phyloP scores from a whole-genome alignment of 2,888 invertebrate species.

The Chirona hameri region DNA sequence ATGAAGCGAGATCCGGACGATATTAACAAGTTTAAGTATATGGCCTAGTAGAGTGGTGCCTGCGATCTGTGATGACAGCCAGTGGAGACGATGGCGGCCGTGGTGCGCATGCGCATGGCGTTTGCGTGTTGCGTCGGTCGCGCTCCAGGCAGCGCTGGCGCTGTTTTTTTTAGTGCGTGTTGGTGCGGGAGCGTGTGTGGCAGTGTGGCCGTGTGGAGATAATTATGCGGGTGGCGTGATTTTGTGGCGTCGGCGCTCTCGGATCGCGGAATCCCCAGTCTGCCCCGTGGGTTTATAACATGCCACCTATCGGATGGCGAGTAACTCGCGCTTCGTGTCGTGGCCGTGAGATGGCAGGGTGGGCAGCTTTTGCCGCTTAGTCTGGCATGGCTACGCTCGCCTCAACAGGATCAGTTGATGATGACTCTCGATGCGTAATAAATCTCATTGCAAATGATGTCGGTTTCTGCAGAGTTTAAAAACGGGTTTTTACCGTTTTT shows the following conservation, averaged over 20 bases:
- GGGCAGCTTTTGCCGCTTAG: not conserved
- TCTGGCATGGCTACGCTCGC: not conserved
- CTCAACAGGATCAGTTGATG: not conserved
- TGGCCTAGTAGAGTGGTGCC: constrained; percentile 62
- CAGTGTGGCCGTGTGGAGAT: not conserved
- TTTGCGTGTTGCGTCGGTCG: not conserved
- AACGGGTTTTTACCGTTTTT: too few relatives aligned
- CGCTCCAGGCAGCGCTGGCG: not conserved
- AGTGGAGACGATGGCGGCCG: too few relatives aligned
- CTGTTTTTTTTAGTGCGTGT: not conserved
- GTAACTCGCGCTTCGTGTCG: not conserved
- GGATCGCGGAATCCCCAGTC: too few relatives aligned
- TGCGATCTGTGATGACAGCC: not conserved
- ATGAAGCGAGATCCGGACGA: constrained; percentile 95
- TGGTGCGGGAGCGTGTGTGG: not conserved
- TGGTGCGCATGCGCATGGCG: too few relatives aligned
- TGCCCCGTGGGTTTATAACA: not conserved
- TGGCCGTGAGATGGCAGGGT: not conserved
- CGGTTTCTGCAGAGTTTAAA: too few relatives aligned
- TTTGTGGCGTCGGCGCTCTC: not conserved
- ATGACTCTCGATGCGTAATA: not conserved
- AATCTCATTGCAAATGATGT: not conserved
- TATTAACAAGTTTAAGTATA: constrained; percentile 96
- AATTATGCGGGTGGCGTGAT: not conserved
- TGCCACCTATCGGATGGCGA: not conserved